These are phyloP conservation scores for Dolichopus griseipennis DNA, from an alignment of 2,888 invertebrate species.

Conservation along the genomic window DNA sequence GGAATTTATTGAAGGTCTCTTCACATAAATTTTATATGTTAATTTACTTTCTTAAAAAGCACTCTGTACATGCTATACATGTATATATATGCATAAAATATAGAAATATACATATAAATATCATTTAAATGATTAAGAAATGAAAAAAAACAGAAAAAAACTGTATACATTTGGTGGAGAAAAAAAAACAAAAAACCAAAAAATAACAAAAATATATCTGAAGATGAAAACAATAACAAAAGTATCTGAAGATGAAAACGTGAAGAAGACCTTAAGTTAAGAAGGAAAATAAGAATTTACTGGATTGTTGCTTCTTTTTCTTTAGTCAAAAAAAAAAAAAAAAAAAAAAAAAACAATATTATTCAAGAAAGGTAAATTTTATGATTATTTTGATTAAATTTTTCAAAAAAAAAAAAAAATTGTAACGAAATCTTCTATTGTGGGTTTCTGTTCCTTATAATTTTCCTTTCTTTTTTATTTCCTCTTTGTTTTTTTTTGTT, in stretches of 20 bases:
- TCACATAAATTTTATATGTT: no score
- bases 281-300: neutral
- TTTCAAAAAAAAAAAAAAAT: neutral
- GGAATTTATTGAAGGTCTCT: no score
- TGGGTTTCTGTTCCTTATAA: neutral
- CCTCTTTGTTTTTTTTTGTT: neutral
- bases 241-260: no score
- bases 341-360: neutral
- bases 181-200: neutral
- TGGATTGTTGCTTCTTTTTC: neutral
- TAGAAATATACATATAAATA: no score
- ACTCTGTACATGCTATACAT: no score
- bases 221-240: no score
- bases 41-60: no score
- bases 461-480: neutral
- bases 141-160: neutral
- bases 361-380: slow-evolving; percentile 4
- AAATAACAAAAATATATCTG: neutral
- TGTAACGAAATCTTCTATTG: neutral
- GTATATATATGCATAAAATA: no score
- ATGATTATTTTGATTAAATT: slow-evolving; percentile 6
- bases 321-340: no score
- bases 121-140: neutral
- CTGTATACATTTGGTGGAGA: no score
- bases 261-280: neutral